Percentiles rank a stretch among this genome's conserved stretches.
Evolutionary conservation across 2,888 invertebrate species (phyloP).

Genomic region (Clunio marinus): DNA sequence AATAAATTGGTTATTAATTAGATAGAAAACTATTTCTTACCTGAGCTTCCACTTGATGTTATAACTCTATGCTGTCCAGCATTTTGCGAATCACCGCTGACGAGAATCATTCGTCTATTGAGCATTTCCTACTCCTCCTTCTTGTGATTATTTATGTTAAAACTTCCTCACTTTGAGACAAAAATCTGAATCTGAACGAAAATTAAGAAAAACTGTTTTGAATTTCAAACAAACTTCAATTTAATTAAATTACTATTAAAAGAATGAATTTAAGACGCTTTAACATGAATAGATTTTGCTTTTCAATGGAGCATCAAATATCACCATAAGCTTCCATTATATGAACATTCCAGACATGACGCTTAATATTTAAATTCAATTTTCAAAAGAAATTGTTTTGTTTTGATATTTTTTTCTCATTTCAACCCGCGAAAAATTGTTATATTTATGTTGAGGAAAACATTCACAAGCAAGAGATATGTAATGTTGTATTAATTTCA

Average conservation of each 20-base stretch:
- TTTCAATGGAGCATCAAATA: too few species aligned
- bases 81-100: constrained; percentile 17
- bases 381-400: not conserved
- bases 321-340: too few species aligned
- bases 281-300: too few species aligned
- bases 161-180: too few species aligned
- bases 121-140: constrained; percentile 10
- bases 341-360: too few species aligned
- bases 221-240: too few species aligned
- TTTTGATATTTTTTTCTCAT: not conserved
- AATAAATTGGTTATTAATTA: not conserved
- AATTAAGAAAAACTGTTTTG: too few species aligned
- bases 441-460: constrained; percentile 36
- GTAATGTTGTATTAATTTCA: constrained; percentile 18
- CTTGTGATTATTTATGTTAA: too few species aligned
- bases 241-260: too few species aligned
- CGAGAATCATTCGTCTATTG: constrained; percentile 29
- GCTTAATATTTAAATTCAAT: too few species aligned
- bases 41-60: constrained; percentile 16
- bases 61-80: constrained; percentile 34
- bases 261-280: too few species aligned
- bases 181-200: too few species aligned
- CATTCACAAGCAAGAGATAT: constrained; percentile 32
- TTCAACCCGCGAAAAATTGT: constrained; percentile 30
- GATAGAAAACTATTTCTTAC: not conserved